Conservation (phyloP, 2,888 invertebrate species). For the Thecophora atra region DNA sequence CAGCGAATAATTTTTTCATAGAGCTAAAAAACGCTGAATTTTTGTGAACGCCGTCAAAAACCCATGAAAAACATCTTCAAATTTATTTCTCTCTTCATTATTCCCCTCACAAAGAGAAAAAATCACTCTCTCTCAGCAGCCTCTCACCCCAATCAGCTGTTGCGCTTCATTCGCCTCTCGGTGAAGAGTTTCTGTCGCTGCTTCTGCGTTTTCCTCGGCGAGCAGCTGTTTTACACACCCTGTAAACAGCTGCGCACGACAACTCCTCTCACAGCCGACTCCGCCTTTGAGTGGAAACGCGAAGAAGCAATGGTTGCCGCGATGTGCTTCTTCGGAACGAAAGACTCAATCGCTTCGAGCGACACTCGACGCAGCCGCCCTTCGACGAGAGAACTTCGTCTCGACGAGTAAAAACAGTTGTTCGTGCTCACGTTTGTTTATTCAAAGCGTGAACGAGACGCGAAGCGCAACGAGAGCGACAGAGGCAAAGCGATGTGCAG, state of each 20-base stretch:
- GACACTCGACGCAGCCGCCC: not conserved
- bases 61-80: not conserved
- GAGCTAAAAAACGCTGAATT: too few relatives aligned
- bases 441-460: not conserved
- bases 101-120: not conserved
- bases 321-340: not conserved
- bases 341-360: not conserved
- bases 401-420: not conserved
- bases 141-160: constrained; percentile 31
- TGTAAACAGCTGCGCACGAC: constrained; percentile 16
- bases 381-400: not conserved
- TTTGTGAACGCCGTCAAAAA: too few relatives aligned
- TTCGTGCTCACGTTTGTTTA: not conserved
- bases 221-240: constrained; percentile 44
- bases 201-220: constrained; percentile 25
- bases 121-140: not conserved
- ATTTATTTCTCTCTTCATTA: too few relatives aligned
- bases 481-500: constrained; percentile 12
- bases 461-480: constrained; percentile 17
- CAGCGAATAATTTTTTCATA: not conserved
- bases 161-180: constrained; percentile 37
- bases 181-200: not conserved
- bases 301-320: constrained; percentile 32
- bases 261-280: constrained; percentile 15
- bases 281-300: constrained; percentile 39